Conservation (phyloP, 2,113 vertebrate species). For the Cyanoramphus novaezelandiae region DNA sequence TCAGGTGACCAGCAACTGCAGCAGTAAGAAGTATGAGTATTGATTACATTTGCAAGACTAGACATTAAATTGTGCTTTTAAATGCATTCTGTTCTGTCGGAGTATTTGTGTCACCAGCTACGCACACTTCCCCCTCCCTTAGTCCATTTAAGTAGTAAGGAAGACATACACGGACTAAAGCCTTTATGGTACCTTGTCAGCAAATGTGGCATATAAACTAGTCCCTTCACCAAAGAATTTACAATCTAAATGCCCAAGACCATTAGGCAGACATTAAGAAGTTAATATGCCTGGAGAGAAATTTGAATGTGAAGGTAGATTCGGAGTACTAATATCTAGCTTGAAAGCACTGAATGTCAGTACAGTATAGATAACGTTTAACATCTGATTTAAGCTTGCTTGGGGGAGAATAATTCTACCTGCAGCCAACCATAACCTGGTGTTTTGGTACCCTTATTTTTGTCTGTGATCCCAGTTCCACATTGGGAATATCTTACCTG, state of each 20-base stretch:
- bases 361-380: fast-evolving
- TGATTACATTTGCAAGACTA: constrained; percentile 43
- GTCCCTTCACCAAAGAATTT: not conserved
- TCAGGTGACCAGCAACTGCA: constrained; percentile 90
- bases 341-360: not conserved
- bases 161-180: not conserved
- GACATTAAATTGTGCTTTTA: constrained; percentile 8
- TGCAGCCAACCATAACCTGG: not conserved
- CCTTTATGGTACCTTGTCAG: not conserved
- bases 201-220: not conserved
- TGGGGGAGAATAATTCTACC: not conserved
- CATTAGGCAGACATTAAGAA: not conserved
- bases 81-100: not conserved
- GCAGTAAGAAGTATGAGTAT: constrained; percentile 85
- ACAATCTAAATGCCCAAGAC: not conserved
- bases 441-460: not conserved
- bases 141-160: not conserved
- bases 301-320: not conserved
- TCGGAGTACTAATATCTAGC: not conserved
- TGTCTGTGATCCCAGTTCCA: not conserved
- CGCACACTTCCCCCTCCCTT: not conserved
- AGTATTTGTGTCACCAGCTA: not conserved
- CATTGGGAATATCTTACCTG: not conserved
- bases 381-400: not conserved
- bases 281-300: not conserved